phyloP scores from a whole-genome alignment of 2,888 invertebrate species.

The Leucozona laternaria region DNA sequence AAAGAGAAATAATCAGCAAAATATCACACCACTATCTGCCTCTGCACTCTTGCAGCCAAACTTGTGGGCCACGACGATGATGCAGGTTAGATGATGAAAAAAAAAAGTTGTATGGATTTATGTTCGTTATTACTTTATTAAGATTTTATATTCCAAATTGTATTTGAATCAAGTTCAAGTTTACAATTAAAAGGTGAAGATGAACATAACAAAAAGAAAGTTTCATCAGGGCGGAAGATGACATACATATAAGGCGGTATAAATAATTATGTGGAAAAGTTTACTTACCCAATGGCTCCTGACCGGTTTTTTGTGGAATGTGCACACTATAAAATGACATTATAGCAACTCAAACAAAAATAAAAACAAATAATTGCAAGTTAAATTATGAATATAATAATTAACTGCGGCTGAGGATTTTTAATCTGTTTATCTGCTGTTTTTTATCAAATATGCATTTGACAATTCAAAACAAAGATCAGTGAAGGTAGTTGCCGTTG shows the following conservation, averaged over 20 bases:
- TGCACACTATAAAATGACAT: constrained; percentile 71
- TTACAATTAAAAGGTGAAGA: background rate
- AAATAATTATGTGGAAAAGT: background rate
- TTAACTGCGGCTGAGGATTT: constrained; percentile 36
- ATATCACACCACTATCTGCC: constrained; percentile 36
- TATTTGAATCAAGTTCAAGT: background rate
- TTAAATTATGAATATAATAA: constrained; percentile 33
- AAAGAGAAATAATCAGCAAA: background rate
- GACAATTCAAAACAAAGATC: constrained; percentile 56
- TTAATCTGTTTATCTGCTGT: constrained; percentile 69
- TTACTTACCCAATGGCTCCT: constrained; percentile 49
- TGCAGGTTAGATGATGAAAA: constrained; percentile 26
- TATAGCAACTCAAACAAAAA: constrained; percentile 19
- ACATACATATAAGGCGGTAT: constrained; percentile 25
- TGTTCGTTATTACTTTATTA: background rate
- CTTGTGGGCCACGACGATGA: background rate
- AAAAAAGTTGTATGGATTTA: background rate
- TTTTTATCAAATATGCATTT: constrained; percentile 62
- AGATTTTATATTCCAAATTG: background rate
- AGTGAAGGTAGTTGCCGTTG: constrained; percentile 43
- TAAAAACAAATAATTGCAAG: background rate
- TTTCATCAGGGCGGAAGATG: background rate
- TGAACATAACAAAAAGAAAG: constrained; percentile 7
- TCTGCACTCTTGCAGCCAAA: background rate
- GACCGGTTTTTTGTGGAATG: constrained; percentile 61